Base-by-base conservation (phyloP, 2,888 invertebrate species). In the Erebia palarica region DNA sequence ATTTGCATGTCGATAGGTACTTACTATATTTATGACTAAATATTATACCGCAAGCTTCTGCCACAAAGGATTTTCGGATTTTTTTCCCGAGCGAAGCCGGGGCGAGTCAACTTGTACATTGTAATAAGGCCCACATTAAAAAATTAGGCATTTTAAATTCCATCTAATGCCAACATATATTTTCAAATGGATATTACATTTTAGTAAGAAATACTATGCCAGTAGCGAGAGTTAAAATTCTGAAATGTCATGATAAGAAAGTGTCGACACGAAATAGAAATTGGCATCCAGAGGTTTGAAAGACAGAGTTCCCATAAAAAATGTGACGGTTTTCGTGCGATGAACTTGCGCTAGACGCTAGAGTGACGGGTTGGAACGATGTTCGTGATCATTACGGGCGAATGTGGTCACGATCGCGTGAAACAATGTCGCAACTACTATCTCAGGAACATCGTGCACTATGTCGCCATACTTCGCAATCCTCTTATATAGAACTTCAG, bases 401-500 rank as follows among this genome's bases (percentile, higher is more conserved):
- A 84, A 81, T 85, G 82, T 85, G 84, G 88, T 90, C 91, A 91
- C 91, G 91, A 91, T 84, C 84, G 85, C 83, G 85, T 86, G 84
- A 85, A 87, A 86, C 83, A 84, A 85, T 88, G 88, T 88, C 86
- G 86, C 86, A 86, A 88, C 81, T 77, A 81, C 78, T 75, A 76
- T 77, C 75, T 78, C 68, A 69, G 73, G 67, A 72, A 69, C 84
- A 82, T 83, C 84, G 84, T 85, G 85, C 75, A 69, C 77, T 76
- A 76, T 78, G 78, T 77, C 74, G 70, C 75, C 74, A 74, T 76
- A 73, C 70, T 70, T 73, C 69, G 72, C 74, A 69, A 73, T 74
- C 75, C 75, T 74, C 71, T 78, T 75, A 73, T 75, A 73, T 53
- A 16, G 10, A 71, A 75, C 68, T 72, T 16, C 65, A 66, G 58